Conservation (phyloP, 2,113 vertebrate species). For the Choloepus hoffmanni region DNA sequence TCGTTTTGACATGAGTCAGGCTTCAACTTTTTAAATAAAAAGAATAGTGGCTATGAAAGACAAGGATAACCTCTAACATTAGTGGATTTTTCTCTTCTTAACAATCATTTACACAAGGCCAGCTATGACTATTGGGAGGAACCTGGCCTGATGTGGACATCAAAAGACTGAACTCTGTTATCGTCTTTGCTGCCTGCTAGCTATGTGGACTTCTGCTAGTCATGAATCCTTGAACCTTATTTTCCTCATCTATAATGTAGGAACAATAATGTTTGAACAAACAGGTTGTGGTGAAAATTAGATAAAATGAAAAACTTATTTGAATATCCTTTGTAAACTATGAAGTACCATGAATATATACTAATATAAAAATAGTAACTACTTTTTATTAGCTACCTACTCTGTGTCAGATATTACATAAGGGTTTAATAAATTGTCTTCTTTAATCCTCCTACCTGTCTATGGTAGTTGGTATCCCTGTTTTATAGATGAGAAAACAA, state of each 20-base stretch:
- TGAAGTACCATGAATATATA: neutral
- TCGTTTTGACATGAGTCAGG: slow-evolving; percentile 11
- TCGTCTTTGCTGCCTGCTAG: neutral
- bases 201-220: neutral
- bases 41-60: neutral
- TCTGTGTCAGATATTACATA: neutral
- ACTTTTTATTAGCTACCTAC: neutral
- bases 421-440: neutral
- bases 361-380: neutral
- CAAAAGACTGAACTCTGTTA: neutral
- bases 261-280: neutral
- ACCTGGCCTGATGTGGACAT: neutral
- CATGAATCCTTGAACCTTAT: neutral
- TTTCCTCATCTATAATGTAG: neutral
- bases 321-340: neutral
- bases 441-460: neutral
- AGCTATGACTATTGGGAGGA: neutral
- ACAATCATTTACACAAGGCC: neutral
- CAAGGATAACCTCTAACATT: neutral
- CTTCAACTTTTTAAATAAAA: slow-evolving; percentile 38
- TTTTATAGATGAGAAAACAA: neutral
- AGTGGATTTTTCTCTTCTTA: neutral
- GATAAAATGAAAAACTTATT: neutral
- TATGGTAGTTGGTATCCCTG: neutral
- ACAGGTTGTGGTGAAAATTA: neutral